phyloP scores from a whole-genome alignment of 2,797 vertebrate genomes.

The Platalea minor region DNA sequence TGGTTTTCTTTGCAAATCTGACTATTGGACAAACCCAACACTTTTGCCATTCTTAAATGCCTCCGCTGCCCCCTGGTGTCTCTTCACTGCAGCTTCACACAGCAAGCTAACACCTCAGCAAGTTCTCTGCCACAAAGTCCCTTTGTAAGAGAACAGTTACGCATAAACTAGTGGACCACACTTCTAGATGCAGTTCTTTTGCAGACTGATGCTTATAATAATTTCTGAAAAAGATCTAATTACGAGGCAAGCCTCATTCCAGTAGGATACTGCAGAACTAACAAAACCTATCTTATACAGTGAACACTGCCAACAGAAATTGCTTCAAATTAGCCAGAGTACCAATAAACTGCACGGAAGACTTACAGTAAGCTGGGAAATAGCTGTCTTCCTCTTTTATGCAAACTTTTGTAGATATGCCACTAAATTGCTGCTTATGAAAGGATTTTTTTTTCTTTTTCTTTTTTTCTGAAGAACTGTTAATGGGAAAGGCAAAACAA shows the following conservation, averaged over 20 bases:
- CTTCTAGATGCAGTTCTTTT: not conserved
- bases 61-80: constrained; percentile 3
- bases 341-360: not conserved
- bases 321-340: not conserved
- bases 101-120: not conserved
- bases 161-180: accelerated
- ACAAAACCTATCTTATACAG: not conserved
- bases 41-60: not conserved
- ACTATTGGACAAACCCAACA: accelerated
- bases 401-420: not conserved
- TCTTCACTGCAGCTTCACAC: not conserved
- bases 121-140: not conserved
- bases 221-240: not conserved
- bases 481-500: not conserved
- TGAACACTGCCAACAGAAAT: not conserved
- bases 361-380: not conserved
- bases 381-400: not conserved
- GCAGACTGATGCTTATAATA: not conserved
- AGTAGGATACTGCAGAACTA: not conserved
- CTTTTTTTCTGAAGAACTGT: not conserved
- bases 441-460: not conserved
- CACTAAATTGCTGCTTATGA: not conserved
- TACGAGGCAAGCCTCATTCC: not conserved
- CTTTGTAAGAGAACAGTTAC: accelerated
- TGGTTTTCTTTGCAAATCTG: not conserved